Percentiles rank a stretch among this genome's conserved stretches.
Conservation (phyloP, 2,888 invertebrate genomes). For the Empis stercorea region DNA sequence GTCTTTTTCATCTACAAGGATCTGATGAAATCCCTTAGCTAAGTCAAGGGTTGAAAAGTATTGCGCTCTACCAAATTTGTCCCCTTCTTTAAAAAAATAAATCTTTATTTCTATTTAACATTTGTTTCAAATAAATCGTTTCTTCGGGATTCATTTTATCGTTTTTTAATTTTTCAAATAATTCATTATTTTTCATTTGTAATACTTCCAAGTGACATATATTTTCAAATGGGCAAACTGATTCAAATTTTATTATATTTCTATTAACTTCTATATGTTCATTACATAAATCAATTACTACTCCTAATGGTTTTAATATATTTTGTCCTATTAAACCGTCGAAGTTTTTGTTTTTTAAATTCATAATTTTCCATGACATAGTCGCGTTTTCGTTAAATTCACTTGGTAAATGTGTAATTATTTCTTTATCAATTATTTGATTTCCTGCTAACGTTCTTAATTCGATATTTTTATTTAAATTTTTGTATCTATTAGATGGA, state of each 20-base stretch:
- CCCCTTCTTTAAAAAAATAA: constrained; percentile 5
- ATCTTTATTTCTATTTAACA: constrained; percentile 1
- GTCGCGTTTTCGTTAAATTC: background rate
- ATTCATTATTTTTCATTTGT: no score
- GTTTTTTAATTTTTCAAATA: background rate
- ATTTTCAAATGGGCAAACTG: background rate
- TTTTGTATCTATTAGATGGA: background rate
- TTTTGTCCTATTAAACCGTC: background rate
- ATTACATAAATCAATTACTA: background rate
- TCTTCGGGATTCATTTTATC: constrained; percentile 6
- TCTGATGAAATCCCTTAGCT: no score
- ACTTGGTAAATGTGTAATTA: background rate
- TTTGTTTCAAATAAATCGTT: background rate
- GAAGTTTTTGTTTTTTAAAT: background rate
- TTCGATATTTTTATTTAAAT: background rate
- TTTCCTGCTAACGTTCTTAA: background rate
- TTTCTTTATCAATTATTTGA: background rate
- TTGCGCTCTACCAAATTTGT: background rate
- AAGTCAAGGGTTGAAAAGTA: no score
- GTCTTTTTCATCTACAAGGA: background rate
- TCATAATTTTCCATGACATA: background rate
- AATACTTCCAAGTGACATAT: no score
- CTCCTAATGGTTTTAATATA: background rate
- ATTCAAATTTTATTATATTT: background rate
- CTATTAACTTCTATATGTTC: background rate